Percentiles rank a stretch among this genome's conserved stretches.
Evolutionary conservation across 2,888 invertebrate species (phyloP).

Genomic region (Lutraria lutraria): DNA sequence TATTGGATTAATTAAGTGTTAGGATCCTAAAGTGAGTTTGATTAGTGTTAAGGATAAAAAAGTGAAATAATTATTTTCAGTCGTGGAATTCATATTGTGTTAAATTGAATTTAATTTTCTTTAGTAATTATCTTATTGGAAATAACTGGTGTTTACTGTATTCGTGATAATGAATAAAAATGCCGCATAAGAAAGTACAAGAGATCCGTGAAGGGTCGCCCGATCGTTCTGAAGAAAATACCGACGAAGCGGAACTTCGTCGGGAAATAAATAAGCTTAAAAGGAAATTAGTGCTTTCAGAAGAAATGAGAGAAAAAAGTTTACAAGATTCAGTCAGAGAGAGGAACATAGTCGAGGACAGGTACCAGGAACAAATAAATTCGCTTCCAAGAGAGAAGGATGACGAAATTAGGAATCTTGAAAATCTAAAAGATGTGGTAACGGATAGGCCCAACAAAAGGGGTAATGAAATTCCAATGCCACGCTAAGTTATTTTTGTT

Average conservation of each 20-base stretch:
- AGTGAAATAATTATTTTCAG: neutral
- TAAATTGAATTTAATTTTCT: neutral
- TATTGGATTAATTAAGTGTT: no score
- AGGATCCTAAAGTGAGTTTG: no score
- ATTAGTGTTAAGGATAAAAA: neutral
- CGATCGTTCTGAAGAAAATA: no score
- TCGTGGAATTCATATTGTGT: neutral
- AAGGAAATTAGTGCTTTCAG: no score
- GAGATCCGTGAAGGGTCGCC: no score
- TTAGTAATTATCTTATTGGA: neutral
- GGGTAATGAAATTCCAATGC: conserved; percentile 27
- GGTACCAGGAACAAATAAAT: neutral
- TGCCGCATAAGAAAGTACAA: no score
- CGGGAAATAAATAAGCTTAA: no score
- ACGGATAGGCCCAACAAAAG: neutral
- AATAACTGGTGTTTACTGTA: no score
- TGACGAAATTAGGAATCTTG: neutral
- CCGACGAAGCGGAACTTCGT: no score
- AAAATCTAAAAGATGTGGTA: neutral
- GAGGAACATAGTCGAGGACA: neutral
- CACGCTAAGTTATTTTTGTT: conserved; percentile 36
- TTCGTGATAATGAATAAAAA: no score
- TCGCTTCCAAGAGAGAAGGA: neutral
- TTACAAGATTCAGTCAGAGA: neutral
- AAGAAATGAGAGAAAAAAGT: neutral